These are phyloP conservation scores for Capreolus pygargus DNA, from an alignment of 2,113 vertebrate genomes.

Conservation along the genomic window DNA sequence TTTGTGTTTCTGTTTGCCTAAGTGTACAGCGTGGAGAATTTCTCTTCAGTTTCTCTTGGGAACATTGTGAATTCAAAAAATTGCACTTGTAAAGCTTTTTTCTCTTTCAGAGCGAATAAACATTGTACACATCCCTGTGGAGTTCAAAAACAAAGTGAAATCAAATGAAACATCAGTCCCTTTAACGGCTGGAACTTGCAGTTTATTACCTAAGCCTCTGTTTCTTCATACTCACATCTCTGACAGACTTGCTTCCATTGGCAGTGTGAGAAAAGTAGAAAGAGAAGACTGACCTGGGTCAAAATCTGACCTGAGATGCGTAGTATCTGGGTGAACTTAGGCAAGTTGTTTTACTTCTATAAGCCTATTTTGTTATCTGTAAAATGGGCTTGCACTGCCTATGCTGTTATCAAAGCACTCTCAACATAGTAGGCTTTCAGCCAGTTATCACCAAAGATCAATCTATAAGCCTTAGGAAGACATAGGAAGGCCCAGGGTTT, in stretches of 20 bases:
- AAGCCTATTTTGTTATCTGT: neutral
- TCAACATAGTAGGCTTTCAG: neutral
- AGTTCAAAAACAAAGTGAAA: slow-evolving; percentile 8
- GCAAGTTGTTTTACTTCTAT: neutral
- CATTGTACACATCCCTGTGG: neutral
- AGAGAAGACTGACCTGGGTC: neutral
- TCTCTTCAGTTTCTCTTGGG: neutral
- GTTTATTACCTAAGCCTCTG: neutral
- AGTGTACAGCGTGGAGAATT: neutral
- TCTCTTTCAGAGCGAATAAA: neutral
- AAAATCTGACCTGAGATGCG: neutral
- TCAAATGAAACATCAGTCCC: neutral
- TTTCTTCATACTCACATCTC: neutral
- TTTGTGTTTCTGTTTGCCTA: neutral
- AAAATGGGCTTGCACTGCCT: neutral
- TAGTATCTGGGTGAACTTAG: neutral
- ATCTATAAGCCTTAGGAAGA: neutral
- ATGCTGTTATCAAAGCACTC: neutral
- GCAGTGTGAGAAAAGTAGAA: neutral
- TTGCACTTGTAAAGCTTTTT: neutral
- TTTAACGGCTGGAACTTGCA: neutral
- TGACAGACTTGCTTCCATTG: neutral
- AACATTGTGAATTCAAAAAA: slow-evolving; percentile 34
- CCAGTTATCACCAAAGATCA: neutral
- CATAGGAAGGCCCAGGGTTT: neutral